Conservation (phyloP, 2,888 invertebrate genomes). For the Cryptocephalus primarius region DNA sequence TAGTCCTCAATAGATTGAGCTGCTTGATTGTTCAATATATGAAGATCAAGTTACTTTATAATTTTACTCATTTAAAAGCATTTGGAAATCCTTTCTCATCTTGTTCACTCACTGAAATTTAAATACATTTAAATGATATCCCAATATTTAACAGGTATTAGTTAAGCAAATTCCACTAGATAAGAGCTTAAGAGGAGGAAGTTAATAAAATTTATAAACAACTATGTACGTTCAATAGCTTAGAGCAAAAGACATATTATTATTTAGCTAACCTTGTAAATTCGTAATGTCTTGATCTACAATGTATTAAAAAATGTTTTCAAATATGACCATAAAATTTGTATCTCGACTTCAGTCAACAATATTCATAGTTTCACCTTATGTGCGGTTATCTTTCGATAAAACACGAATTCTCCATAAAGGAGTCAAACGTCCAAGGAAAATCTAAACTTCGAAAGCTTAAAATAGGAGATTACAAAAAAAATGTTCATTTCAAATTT, state of each 20-base stretch:
- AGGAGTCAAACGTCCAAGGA: neutral
- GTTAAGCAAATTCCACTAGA: too few relatives aligned
- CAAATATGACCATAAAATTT: slow-evolving; percentile 8
- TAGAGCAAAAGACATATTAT: slow-evolving; percentile 16
- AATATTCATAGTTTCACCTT: slow-evolving; percentile 4
- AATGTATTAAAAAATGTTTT: slow-evolving; percentile 17
- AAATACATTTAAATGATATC: too few relatives aligned
- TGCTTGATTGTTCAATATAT: too few relatives aligned
- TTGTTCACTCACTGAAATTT: too few relatives aligned
- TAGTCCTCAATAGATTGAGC: too few relatives aligned
- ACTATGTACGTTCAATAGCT: too few relatives aligned
- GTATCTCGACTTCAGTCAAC: slow-evolving; percentile 9
- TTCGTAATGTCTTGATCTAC: slow-evolving; percentile 14
- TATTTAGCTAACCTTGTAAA: slow-evolving; percentile 10
- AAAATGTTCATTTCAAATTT: neutral
- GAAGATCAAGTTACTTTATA: too few relatives aligned
- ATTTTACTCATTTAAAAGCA: too few relatives aligned
- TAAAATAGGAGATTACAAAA: neutral
- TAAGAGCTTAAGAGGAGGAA: too few relatives aligned
- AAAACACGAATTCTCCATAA: slow-evolving; percentile 1
- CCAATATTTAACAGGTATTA: too few relatives aligned
- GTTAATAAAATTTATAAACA: too few relatives aligned
- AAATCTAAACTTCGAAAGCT: neutral
- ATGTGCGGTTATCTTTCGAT: slow-evolving; percentile 9
- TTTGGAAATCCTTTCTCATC: too few relatives aligned